A percentile compares a stretch with the other conserved stretches of the same genome.
These are phyloP conservation scores for Sarcophaga peregrina DNA, from an alignment of 1,140 invertebrate genomes.

Conservation along the genomic window DNA sequence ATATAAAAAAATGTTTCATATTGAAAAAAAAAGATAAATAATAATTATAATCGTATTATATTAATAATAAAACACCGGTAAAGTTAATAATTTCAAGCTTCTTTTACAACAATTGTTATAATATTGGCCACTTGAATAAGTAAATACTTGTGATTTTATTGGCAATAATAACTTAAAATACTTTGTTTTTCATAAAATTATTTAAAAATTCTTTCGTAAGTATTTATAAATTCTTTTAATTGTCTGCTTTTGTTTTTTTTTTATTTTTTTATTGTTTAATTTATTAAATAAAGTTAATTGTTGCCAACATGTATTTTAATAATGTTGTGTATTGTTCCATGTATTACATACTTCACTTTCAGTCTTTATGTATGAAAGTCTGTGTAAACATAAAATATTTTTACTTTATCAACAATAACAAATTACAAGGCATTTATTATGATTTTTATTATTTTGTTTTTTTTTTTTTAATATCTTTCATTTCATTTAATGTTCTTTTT, in stretches of 20 bases:
- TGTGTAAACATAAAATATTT: background rate
- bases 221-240: too few relatives aligned
- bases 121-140: background rate
- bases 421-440: slow-evolving; percentile 11
- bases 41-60: background rate
- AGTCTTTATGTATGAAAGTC: background rate
- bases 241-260: background rate
- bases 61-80: background rate
- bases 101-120: slow-evolving; percentile 2
- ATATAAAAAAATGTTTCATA: background rate
- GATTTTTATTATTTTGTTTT: background rate
- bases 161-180: background rate
- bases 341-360: background rate
- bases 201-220: too few relatives aligned
- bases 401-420: slow-evolving; percentile 1
- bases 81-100: too few relatives aligned
- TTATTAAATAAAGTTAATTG: slow-evolving; percentile 3
- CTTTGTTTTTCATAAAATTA: too few relatives aligned
- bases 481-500: background rate
- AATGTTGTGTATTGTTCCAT: background rate
- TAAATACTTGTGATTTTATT: background rate
- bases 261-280: background rate
- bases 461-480: too few relatives aligned
- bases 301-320: background rate
- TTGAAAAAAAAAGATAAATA: background rate